Conservation (phyloP, 2,113 vertebrate genomes). For the Columbina picui region DNA sequence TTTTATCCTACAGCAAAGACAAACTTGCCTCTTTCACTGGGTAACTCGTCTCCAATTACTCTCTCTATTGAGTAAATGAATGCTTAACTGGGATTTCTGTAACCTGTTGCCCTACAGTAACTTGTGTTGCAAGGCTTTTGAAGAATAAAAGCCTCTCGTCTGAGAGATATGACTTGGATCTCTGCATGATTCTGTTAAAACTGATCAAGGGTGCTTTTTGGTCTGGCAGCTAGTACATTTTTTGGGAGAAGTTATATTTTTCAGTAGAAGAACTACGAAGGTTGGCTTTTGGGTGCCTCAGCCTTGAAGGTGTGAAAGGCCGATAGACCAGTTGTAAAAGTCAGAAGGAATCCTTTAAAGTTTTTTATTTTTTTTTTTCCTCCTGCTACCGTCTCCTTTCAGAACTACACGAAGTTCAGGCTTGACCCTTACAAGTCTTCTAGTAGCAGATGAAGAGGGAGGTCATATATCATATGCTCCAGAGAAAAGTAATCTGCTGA, state of each 20-base stretch:
- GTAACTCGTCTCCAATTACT: neutral
- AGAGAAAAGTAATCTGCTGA: slow-evolving; percentile 8
- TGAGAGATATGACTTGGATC: neutral
- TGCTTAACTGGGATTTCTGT: neutral
- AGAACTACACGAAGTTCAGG: neutral
- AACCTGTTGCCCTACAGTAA: slow-evolving; percentile 1
- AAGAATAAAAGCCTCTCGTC: slow-evolving; percentile 16
- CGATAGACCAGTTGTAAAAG: neutral
- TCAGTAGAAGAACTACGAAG: neutral
- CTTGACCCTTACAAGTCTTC: neutral
- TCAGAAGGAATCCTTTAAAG: neutral
- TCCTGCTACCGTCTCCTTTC: neutral
- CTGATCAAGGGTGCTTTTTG: neutral
- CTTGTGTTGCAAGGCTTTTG: neutral
- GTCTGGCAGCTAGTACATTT: neutral
- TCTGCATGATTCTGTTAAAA: neutral
- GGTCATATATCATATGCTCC: neutral
- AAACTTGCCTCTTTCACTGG: neutral
- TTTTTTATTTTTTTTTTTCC: no score
- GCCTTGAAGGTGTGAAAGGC: neutral
- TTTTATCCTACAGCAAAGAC: neutral
- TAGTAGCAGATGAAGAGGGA: neutral
- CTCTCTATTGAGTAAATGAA: neutral
- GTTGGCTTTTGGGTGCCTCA: neutral
- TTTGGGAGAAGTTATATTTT: neutral